Conservation (phyloP, 1,140 invertebrate species). For the Geopemphigus sp. region DNA sequence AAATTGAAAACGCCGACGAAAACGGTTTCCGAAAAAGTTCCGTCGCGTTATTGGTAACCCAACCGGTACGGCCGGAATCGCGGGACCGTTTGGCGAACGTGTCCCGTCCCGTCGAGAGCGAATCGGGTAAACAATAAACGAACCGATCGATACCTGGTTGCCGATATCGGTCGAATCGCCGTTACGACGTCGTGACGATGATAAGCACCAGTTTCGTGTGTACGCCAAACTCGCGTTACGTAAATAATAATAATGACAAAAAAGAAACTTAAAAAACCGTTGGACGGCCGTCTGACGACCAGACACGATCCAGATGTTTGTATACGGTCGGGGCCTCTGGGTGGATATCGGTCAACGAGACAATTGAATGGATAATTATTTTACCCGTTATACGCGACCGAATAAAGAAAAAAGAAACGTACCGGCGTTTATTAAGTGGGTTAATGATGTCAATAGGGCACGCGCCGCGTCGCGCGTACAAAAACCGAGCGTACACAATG, state of each 20-base stretch:
- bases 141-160: neutral
- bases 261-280: neutral
- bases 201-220: constrained; percentile 18
- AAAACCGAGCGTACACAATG: too few species aligned
- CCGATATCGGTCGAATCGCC: neutral
- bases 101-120: too few species aligned
- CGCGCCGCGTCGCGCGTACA: neutral
- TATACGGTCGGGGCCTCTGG: neutral
- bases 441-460: constrained; percentile 38
- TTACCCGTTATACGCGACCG: too few species aligned
- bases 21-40: too few species aligned
- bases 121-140: too few species aligned
- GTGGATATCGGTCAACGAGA: constrained; percentile 10
- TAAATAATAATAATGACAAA: neutral
- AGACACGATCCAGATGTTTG: constrained; percentile 30
- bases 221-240: neutral
- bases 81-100: too few species aligned
- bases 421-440: neutral
- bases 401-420: too few species aligned
- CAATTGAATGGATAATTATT: constrained; percentile 22
- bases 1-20: too few species aligned
- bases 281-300: constrained; percentile 23
- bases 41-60: too few species aligned
- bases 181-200: constrained; percentile 30
- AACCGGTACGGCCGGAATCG: too few species aligned